Evolutionary conservation across 2,113 vertebrate species (phyloP).

Genomic region (Thamnophis sirtalis): DNA sequence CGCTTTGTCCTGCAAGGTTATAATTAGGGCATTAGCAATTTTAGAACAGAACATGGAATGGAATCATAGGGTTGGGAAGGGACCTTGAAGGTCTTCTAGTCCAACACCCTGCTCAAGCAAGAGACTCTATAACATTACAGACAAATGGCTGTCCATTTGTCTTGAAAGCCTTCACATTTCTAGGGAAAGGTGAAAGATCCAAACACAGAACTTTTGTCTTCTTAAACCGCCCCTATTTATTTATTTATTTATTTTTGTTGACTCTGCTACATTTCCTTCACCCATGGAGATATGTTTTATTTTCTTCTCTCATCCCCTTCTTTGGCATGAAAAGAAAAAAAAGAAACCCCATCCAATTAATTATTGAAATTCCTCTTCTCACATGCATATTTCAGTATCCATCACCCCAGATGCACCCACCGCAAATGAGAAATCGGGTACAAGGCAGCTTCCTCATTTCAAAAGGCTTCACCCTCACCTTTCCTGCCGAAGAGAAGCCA

Average conservation of each 20-base stretch:
- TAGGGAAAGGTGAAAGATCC: neutral
- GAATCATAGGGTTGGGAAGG: no score
- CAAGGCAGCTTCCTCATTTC: slow-evolving; percentile 13
- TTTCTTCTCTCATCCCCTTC: neutral
- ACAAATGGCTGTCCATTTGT: no score
- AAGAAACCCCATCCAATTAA: neutral
- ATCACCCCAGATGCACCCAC: slow-evolving; percentile 2
- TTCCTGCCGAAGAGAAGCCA: slow-evolving; percentile 45
- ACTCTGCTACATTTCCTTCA: neutral
- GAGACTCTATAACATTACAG: no score
- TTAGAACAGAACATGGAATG: neutral
- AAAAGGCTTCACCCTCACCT: slow-evolving; percentile 52
- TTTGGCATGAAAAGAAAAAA: neutral
- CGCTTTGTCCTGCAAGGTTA: neutral
- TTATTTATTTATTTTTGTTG: no score
- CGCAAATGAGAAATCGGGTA: neutral
- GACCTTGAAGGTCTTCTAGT: no score
- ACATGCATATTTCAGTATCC: neutral
- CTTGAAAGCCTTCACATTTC: neutral
- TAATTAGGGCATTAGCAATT: neutral
- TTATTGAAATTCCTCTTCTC: slow-evolving; percentile 10
- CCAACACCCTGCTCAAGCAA: no score
- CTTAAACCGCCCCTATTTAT: neutral
- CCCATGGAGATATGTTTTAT: neutral
- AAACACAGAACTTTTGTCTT: neutral